A percentile compares a stretch with the other conserved stretches of the same genome.
Conservation (phyloP, 2,888 invertebrate species). For the Agrochola lota region DNA sequence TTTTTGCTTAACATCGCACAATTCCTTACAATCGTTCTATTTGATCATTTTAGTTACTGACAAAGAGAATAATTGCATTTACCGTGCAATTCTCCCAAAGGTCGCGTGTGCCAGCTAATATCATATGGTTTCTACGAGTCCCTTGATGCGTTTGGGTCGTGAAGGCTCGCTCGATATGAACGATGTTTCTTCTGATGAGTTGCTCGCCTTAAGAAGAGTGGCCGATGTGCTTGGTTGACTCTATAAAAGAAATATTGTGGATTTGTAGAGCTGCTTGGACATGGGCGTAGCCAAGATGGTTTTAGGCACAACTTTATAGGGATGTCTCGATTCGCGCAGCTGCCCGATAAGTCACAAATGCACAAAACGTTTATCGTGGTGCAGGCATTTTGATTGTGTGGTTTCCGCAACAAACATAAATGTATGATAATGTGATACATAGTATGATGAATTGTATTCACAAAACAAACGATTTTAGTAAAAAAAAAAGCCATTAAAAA, state of each 20-base stretch:
- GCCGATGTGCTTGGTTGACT: constrained; percentile 79
- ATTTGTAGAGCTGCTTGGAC: background rate
- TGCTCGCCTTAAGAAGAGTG: constrained; percentile 72
- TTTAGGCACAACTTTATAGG: background rate
- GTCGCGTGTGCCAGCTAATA: constrained; percentile 74
- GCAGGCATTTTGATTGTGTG: background rate
- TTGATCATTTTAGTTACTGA: constrained; percentile 7
- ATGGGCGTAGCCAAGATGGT: constrained; percentile 33
- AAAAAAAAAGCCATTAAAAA: background rate
- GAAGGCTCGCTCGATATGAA: constrained; percentile 92
- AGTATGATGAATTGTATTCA: background rate
- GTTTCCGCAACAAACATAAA: background rate
- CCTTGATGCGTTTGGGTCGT: constrained; percentile 88
- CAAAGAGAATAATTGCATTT: constrained; percentile 21
- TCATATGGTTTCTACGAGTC: constrained; percentile 92
- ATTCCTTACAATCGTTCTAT: background rate
- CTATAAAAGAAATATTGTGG: constrained; percentile 65
- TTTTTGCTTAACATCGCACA: constrained; percentile 12
- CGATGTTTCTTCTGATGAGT: constrained; percentile 94
- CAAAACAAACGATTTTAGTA: background rate
- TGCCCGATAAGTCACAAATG: background rate
- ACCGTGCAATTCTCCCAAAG: constrained; percentile 35
- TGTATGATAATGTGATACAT: background rate
- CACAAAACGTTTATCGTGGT: background rate
- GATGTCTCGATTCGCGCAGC: background rate